Conservation (phyloP, 2,797 vertebrate genomes). For the Pangasius djambal region DNA sequence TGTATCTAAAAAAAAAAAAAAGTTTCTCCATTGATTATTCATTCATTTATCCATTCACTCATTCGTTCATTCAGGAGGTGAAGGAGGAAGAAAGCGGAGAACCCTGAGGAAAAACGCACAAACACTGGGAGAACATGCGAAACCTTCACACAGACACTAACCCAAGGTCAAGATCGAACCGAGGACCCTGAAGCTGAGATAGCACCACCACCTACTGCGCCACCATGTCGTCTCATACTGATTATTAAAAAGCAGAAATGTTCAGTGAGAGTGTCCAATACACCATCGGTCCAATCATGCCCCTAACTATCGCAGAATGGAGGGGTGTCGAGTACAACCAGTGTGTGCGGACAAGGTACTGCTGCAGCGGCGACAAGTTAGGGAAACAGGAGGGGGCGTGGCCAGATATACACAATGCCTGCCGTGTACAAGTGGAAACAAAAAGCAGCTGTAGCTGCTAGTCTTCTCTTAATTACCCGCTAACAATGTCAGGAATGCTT, state of each 20-base stretch:
- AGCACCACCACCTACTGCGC: too few relatives aligned
- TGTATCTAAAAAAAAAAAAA: background rate
- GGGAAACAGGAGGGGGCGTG: background rate
- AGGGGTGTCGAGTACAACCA: background rate
- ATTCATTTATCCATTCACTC: background rate
- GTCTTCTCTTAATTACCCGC: background rate
- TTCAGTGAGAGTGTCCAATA: too few relatives aligned
- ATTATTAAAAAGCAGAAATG: too few relatives aligned
- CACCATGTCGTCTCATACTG: too few relatives aligned
- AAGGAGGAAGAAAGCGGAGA: background rate
- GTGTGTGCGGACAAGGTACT: background rate
- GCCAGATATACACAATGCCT: background rate
- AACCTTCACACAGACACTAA: too few relatives aligned
- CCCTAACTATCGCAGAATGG: too few relatives aligned
- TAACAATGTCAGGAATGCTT: background rate
- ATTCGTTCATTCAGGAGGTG: background rate
- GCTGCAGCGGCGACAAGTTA: too few relatives aligned
- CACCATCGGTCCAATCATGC: too few relatives aligned
- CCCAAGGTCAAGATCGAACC: too few relatives aligned
- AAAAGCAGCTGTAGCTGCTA: background rate
- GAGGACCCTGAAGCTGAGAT: too few relatives aligned
- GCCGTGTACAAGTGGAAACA: background rate
- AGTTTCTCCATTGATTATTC: background rate
- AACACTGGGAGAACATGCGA: too few relatives aligned
- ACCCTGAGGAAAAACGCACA: too few relatives aligned